These are phyloP conservation scores for Drosophila baimaii DNA, from an alignment of 1,140 invertebrate genomes.

Conservation along the genomic window DNA sequence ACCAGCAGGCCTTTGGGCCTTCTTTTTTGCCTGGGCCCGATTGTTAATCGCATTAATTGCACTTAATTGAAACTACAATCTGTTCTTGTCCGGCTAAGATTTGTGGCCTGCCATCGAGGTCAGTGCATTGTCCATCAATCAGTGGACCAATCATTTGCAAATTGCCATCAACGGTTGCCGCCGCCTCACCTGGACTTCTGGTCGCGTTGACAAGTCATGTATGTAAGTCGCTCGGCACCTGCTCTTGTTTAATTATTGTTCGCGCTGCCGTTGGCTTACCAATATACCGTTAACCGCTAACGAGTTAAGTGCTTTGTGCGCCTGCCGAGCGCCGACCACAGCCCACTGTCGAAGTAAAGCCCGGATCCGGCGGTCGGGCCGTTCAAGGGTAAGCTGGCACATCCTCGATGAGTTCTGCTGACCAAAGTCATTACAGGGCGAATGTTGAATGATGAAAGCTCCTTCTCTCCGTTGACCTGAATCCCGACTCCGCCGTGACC, in stretches of 20 bases:
- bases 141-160: slow-evolving; percentile 67
- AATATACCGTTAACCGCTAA: slow-evolving; percentile 79
- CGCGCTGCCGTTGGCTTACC: slow-evolving; percentile 67
- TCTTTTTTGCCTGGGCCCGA: neutral
- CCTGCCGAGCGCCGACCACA: slow-evolving; percentile 60
- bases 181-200: slow-evolving; percentile 32
- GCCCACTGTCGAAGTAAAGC: slow-evolving; percentile 26
- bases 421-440: slow-evolving; percentile 76
- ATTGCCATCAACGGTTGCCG: slow-evolving; percentile 24
- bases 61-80: slow-evolving; percentile 68
- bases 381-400: slow-evolving; percentile 50
- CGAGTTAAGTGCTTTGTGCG: slow-evolving; percentile 79
- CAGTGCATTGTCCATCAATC: slow-evolving; percentile 48
- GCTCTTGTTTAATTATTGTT: slow-evolving; percentile 77
- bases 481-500: slow-evolving; percentile 41
- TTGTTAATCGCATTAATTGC: slow-evolving; percentile 75
- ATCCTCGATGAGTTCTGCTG: slow-evolving; percentile 77
- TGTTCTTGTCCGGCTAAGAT: slow-evolving; percentile 40
- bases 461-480: slow-evolving; percentile 51
- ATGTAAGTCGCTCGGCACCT: slow-evolving; percentile 58
- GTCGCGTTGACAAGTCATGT: slow-evolving; percentile 72
- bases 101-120: slow-evolving; percentile 50
- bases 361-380: slow-evolving; percentile 2
- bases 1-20: slow-evolving; percentile 10
- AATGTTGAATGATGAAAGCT: slow-evolving; percentile 49